Evolutionary conservation across 2,113 vertebrate genomes (phyloP).

Genomic region (Bubo blakistoni): DNA sequence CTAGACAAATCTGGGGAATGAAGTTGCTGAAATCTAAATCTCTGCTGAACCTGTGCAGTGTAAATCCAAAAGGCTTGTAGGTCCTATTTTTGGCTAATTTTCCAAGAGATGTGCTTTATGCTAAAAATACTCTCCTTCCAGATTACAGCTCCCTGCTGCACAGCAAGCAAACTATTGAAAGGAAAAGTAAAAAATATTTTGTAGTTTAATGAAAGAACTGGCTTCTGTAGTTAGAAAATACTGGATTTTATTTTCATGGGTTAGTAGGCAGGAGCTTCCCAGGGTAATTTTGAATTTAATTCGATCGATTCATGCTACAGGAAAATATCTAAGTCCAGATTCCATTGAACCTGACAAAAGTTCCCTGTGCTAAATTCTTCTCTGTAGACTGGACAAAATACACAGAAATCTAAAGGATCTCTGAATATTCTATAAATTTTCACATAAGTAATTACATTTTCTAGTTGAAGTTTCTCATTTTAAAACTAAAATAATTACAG

Average conservation of each 20-base stretch:
- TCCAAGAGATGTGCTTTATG: background rate
- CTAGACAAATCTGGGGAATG: background rate
- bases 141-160: background rate
- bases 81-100: slow-evolving; percentile 39
- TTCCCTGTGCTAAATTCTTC: background rate
- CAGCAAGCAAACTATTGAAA: background rate
- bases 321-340: background rate
- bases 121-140: slow-evolving; percentile 35
- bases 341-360: background rate
- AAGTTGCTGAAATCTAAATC: slow-evolving; percentile 4
- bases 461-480: background rate
- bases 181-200: background rate
- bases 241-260: background rate
- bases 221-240: background rate
- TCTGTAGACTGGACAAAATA: background rate
- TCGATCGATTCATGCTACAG: background rate
- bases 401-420: background rate
- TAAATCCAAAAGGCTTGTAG: background rate
- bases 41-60: background rate
- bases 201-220: background rate
- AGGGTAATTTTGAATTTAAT: background rate
- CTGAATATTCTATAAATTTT: background rate
- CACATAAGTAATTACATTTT: background rate
- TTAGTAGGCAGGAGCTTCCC: background rate
- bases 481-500: background rate